A percentile compares a stretch with the other conserved stretches of the same genome.
phyloP scores from a whole-genome alignment of 1,140 invertebrate genomes.

The Zelostemma sp. region DNA sequence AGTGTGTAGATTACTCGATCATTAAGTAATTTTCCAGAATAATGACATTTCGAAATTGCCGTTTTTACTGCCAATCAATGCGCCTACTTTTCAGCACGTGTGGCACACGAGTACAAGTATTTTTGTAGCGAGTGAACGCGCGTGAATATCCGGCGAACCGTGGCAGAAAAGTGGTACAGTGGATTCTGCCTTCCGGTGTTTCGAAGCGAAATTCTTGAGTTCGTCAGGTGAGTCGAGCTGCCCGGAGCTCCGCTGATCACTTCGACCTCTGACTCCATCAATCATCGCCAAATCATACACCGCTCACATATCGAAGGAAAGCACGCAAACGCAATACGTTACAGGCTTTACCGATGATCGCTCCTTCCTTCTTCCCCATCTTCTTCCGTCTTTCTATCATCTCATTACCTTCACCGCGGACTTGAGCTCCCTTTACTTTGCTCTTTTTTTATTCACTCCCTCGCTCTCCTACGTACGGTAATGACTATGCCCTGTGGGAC shows the following conservation, averaged over 20 bases:
- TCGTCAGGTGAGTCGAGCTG: slow-evolving; percentile 62
- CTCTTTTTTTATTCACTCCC: slow-evolving; percentile 18
- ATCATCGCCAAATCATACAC: slow-evolving; percentile 70
- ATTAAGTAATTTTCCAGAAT: no score
- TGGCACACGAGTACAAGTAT: neutral
- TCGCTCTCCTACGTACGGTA: slow-evolving; percentile 8
- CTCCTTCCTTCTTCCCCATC: slow-evolving; percentile 20
- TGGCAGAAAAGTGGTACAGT: slow-evolving; percentile 1
- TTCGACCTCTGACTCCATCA: slow-evolving; percentile 67
- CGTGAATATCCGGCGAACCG: slow-evolving; percentile 19
- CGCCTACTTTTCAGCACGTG: neutral
- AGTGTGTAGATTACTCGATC: no score
- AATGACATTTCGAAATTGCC: neutral
- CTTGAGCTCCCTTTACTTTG: slow-evolving; percentile 17
- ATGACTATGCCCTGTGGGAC: slow-evolving; percentile 39
- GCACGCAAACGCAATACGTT: slow-evolving; percentile 62
- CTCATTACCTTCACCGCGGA: slow-evolving; percentile 24
- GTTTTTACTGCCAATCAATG: neutral
- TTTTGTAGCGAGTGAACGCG: slow-evolving; percentile 14
- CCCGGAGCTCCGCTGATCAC: slow-evolving; percentile 68
- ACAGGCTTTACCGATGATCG: slow-evolving; percentile 33
- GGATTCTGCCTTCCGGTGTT: slow-evolving; percentile 42
- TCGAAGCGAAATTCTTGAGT: slow-evolving; percentile 37
- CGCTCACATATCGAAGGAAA: slow-evolving; percentile 55
- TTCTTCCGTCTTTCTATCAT: slow-evolving; percentile 15